phyloP scores from a whole-genome alignment of 2,113 vertebrate genomes.

The Pterophyllum scalare region DNA sequence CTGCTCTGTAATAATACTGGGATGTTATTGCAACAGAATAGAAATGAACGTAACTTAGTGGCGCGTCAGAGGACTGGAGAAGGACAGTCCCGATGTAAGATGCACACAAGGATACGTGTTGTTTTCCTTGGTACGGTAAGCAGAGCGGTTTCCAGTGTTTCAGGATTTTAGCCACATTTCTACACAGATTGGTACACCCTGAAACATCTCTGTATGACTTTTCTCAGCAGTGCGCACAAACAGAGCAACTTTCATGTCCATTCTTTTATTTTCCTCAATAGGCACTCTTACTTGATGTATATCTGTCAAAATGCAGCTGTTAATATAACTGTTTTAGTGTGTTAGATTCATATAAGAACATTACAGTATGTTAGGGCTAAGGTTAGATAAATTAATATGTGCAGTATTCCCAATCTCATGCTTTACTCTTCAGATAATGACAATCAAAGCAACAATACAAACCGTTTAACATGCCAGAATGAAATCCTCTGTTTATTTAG shows the following conservation, averaged over 20 bases:
- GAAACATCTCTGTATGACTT: neutral
- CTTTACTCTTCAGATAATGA: neutral
- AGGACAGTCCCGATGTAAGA: neutral
- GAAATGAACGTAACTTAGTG: neutral
- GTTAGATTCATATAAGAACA: too few relatives aligned
- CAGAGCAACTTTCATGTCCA: neutral
- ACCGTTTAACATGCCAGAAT: neutral
- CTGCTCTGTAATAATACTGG: neutral
- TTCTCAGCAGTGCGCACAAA: neutral
- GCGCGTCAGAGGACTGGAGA: neutral
- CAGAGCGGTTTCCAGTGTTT: too few relatives aligned
- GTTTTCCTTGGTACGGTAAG: too few relatives aligned
- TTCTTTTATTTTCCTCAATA: neutral
- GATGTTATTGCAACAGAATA: neutral
- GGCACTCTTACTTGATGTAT: neutral
- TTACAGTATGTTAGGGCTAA: too few relatives aligned
- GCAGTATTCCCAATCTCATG: neutral
- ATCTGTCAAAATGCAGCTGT: accelerated
- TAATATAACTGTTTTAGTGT: neutral
- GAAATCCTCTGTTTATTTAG: neutral
- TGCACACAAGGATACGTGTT: too few relatives aligned
- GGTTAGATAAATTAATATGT: neutral
- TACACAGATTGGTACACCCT: neutral
- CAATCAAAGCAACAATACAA: neutral
- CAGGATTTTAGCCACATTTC: too few relatives aligned